Base-by-base conservation (phyloP, 1,140 invertebrate species). In the Solen grandis region DNA sequence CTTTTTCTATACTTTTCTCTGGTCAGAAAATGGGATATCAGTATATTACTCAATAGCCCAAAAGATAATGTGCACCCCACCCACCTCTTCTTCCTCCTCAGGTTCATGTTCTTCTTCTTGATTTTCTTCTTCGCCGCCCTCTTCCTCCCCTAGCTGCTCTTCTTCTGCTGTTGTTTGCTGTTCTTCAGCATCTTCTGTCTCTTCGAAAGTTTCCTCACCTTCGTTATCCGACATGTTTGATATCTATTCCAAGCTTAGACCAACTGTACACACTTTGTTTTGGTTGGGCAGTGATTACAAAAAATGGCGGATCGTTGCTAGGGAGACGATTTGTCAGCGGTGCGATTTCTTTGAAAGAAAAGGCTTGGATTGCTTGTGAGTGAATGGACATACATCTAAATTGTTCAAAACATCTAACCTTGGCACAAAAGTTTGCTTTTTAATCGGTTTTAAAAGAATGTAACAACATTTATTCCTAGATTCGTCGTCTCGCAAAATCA, bases 231-330 rank as follows among this genome's bases (percentile, higher is more conserved):
- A 76, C 73, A 68, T 77, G 35, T 35, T 76, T 16, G n/a, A 16
- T 38, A 16, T 54, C 14, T 31, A 22, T 46, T 57, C 33, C 36
- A 27, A 8, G 62, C 57, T 5, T 52, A 46, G 16, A 27, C 10
- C 41, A 60, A 50, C 54, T 29, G 35, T 35, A 33, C 25, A 10
- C n/a, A 38, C 5, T n/a, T 10, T 31, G 36, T 63, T 38, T 66
- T 27, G 16, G 36, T n/a, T 73, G 19, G n/a, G 50, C 59, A 36
- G 16, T 87, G 84, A 87, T 84, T 86, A 83, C 82, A 84, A 84
- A 87, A 85, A 81, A 87, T 88, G 87, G 87, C 84, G 83, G 85
- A 85, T 59, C 29, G 86, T 88, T 88, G 81, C 84, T 84, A 85
- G 50, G 86, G 84, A 70, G 83, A 88, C 80, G 69, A 54, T 73